Evolutionary conservation across 2,888 invertebrate genomes (phyloP), one percentile per base, ranked within the genome.

Genomic region (Eupithecia abbreviata): DNA sequence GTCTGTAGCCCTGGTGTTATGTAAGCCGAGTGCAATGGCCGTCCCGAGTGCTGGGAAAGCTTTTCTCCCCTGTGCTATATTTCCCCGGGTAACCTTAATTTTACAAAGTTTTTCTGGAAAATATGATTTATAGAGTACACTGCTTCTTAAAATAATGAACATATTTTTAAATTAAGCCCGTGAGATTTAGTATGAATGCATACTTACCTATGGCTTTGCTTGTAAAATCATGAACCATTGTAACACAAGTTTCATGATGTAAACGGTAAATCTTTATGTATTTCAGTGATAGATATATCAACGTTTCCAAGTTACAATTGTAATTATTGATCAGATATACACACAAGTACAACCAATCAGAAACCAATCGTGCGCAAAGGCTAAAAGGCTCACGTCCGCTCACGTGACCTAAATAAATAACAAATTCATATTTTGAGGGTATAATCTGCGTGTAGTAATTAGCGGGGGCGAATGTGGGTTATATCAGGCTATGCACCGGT

Each of bases 1-100:
- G 89, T 91, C 92, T 93, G 92, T 88, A 86, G 90, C 92, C 93
- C 93, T 91, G 89, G 93, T 94, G 87, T 94, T 95, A 93, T 90
- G 89, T 94, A 94, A 93, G 91, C 84, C 86, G 93, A 88, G 94
- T 92, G 93, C 94, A 94, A 94, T 94, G 94, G 93, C 94, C 94
- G 92, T 90, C 88, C 85, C 87, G 88, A 89, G 91, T 86, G 88
- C 87, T 85, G 86, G 88, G 80, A 88, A 88, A 88, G 90, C 85
- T 88, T 85, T 88, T 87, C 87, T 85, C 89, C 87, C 86, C 77
- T 83, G 85, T 82, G 86, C 86, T 83, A 85, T 86, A 88, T 89
- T 90, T 88, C 83, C 86, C 84, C 80, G 80, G 85, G 82, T 86
- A 85, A 85, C 88, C 86, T 87, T 88, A 89, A 90, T 91, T 89